A percentile compares a stretch with the other conserved stretches of the same genome.
Evolutionary conservation across 2,888 invertebrate genomes (phyloP).

Genomic region (Nowickia ferox): DNA sequence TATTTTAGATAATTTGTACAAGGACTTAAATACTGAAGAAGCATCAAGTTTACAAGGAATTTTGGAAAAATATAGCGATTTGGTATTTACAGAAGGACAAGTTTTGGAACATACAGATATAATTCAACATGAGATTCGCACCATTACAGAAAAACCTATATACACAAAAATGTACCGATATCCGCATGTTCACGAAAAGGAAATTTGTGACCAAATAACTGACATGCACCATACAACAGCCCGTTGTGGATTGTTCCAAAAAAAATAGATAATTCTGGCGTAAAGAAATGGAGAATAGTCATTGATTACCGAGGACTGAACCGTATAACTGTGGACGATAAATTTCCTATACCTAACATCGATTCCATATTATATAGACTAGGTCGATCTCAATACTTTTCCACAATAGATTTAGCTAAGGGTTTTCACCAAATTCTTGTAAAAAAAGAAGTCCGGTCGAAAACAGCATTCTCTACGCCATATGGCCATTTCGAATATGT

Average conservation of each 20-base stretch:
- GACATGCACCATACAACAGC: neutral
- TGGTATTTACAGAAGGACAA: neutral
- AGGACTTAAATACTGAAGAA: too few relatives aligned
- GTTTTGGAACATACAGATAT: slow-evolving; percentile 2
- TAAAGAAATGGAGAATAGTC: slow-evolving; percentile 19
- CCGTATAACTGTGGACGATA: slow-evolving; percentile 21
- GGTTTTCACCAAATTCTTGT: neutral
- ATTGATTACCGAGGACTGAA: slow-evolving; percentile 20
- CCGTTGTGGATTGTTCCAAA: slow-evolving; percentile 13
- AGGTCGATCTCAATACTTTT: slow-evolving; percentile 7
- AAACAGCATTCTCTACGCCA: neutral
- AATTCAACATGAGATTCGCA: neutral
- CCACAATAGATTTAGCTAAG: neutral
- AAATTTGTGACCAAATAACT: neutral
- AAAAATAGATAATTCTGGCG: slow-evolving; percentile 1
- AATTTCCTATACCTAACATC: slow-evolving; percentile 35
- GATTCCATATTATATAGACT: slow-evolving; percentile 25
- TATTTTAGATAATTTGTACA: too few relatives aligned
- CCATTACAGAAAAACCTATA: neutral
- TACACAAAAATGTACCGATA: neutral
- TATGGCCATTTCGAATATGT: neutral
- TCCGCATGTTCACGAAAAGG: neutral
- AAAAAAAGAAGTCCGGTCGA: neutral
- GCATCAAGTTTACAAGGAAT: too few relatives aligned
- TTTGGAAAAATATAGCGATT: neutral